Evolutionary conservation across 92 coral and sea anemone genomes (phyloP).

Genomic region (Muricea muricata): DNA sequence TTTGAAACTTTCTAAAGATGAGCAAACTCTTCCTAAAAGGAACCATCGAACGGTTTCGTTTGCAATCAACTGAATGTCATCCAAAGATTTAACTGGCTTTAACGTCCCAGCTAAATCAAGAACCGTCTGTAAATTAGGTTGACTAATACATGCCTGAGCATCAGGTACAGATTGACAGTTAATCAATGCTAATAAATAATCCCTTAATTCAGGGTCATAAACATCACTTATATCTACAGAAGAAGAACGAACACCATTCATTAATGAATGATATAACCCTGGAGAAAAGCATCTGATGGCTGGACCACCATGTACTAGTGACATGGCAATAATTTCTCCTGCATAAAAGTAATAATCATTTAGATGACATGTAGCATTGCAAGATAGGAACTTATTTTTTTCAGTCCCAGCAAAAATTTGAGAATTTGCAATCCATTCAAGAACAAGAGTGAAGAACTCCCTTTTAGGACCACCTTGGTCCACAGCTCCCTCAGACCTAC

Average conservation of each 20-base stretch:
- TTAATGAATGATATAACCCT: not conserved
- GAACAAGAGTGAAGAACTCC: conserved; percentile 61
- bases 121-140: not conserved
- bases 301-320: conserved; percentile 52
- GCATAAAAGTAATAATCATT: conserved; percentile 42
- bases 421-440: conserved; percentile 48
- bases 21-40: conserved; percentile 63
- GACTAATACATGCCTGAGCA: conserved; percentile 33
- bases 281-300: conserved; percentile 17
- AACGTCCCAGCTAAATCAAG: conserved; percentile 71
- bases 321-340: conserved; percentile 31
- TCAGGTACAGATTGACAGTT: conserved; percentile 8
- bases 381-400: conserved; percentile 10
- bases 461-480: conserved; percentile 72
- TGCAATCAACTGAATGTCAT: conserved; percentile 57
- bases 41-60: conserved; percentile 59
- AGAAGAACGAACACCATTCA: not conserved
- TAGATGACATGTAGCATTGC: not conserved
- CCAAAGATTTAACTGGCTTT: conserved; percentile 57
- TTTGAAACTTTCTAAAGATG: conserved; percentile 67
- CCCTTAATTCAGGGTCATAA: conserved; percentile 35
- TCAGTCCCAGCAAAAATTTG: conserved; percentile 55
- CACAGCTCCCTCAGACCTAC: conserved; percentile 71
- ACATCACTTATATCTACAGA: conserved; percentile 36
- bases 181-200: not conserved